These are phyloP conservation scores for Pegoplata infirma DNA, from an alignment of 2,888 invertebrate species.

Conservation along the genomic window DNA sequence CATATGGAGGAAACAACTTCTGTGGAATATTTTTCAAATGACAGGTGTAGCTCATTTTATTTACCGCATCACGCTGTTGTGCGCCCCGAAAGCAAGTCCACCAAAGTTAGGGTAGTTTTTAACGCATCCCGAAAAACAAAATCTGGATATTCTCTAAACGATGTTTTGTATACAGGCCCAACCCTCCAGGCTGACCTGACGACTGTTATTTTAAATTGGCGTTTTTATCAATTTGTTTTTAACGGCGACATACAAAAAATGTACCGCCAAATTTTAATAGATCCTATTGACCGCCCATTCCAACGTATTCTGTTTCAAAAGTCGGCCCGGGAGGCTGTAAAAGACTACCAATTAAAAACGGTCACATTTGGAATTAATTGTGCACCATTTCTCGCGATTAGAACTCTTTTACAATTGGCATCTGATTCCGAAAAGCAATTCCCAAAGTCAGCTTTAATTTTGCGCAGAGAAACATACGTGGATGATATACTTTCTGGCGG, in stretches of 20 bases:
- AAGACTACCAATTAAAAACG: slow-evolving; percentile 15
- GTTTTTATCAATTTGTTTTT: too few species aligned
- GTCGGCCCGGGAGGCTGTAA: neutral
- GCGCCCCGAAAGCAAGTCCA: neutral
- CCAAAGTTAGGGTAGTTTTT: slow-evolving; percentile 1
- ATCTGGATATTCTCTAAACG: neutral
- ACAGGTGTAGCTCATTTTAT: neutral
- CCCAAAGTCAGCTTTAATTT: neutral
- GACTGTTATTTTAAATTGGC: slow-evolving; percentile 9
- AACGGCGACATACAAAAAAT: too few species aligned
- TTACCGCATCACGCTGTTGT: slow-evolving; percentile 16
- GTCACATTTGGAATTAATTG: slow-evolving; percentile 13
- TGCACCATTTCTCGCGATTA: slow-evolving; percentile 22
- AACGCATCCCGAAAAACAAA: neutral
- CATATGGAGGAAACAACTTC: slow-evolving; percentile 15
- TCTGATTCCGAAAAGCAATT: neutral
- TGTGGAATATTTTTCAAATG: neutral
- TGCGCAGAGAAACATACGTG: neutral
- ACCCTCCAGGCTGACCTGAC: neutral
- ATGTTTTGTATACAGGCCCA: slow-evolving; percentile 1
- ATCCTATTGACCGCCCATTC: neutral
- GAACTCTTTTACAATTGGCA: neutral
- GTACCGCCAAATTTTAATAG: too few species aligned
- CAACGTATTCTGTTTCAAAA: neutral
- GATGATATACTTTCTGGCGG: slow-evolving; percentile 23